These are phyloP conservation scores for Actias luna DNA, from an alignment of 2,888 invertebrate species.

Conservation along the genomic window DNA sequence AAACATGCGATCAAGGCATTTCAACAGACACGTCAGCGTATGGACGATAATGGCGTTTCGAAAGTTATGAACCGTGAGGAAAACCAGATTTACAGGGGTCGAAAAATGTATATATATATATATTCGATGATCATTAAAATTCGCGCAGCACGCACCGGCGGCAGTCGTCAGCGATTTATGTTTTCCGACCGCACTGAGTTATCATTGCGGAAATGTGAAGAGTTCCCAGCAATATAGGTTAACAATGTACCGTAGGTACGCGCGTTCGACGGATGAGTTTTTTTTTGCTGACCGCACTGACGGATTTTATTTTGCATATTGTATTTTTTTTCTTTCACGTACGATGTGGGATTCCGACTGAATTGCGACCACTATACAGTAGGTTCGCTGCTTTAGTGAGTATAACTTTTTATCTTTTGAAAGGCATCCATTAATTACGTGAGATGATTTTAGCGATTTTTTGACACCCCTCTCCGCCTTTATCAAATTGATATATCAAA, in stretches of 20 bases:
- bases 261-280: neutral
- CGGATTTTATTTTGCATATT: neutral
- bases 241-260: conserved; percentile 9
- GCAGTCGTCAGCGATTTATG: conserved; percentile 16
- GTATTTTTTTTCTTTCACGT: neutral
- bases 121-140: conserved; percentile 14
- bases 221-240: conserved; percentile 12
- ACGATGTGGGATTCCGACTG: too few relatives aligned
- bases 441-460: too few relatives aligned
- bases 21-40: neutral
- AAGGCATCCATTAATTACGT: too few relatives aligned
- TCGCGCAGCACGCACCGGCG: conserved; percentile 4
- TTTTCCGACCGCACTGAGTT: conserved; percentile 11
- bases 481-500: too few relatives aligned
- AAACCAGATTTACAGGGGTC: conserved; percentile 13
- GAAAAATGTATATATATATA: neutral
- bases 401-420: too few relatives aligned
- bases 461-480: too few relatives aligned
- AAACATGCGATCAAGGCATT: neutral
- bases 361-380: too few relatives aligned
- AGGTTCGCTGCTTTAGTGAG: too few relatives aligned
- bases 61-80: neutral
- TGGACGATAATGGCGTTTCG: neutral
- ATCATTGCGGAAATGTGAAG: conserved; percentile 19
- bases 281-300: conserved; percentile 12